Percentiles rank a stretch among this genome's conserved stretches.
These are phyloP conservation scores for Heteromurus nitidus DNA, from an alignment of 2,888 invertebrate species.

Conservation along the genomic window DNA sequence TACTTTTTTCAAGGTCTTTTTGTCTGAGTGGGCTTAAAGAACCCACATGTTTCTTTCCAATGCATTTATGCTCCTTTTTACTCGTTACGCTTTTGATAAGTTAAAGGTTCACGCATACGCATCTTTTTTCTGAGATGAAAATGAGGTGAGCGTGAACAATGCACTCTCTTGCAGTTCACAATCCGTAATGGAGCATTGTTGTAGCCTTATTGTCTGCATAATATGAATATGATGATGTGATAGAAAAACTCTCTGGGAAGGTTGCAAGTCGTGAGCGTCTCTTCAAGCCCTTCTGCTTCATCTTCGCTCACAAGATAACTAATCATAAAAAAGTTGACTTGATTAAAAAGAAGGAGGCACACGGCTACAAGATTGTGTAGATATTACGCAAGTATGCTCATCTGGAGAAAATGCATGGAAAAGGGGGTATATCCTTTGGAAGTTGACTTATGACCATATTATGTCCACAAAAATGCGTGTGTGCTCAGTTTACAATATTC, in stretches of 20 bases:
- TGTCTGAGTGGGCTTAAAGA: slow-evolving; percentile 43
- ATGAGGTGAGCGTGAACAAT: slow-evolving; percentile 62
- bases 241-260: too few relatives aligned
- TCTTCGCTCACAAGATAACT: slow-evolving; percentile 20
- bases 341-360: slow-evolving; percentile 41
- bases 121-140: too few relatives aligned
- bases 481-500: too few relatives aligned
- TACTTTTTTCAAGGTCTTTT: slow-evolving; percentile 60
- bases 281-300: not conserved
- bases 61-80: slow-evolving; percentile 31
- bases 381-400: not conserved
- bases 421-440: slow-evolving; percentile 19
- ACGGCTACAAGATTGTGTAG: slow-evolving; percentile 6
- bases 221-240: too few relatives aligned
- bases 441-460: slow-evolving; percentile 59
- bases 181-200: too few relatives aligned
- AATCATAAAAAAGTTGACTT: slow-evolving; percentile 46
- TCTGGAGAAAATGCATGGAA: not conserved
- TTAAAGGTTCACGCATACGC: too few relatives aligned
- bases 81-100: slow-evolving; percentile 53
- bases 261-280: slow-evolving; percentile 19
- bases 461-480: slow-evolving; percentile 50
- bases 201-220: too few relatives aligned
- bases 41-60: slow-evolving; percentile 12
- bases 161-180: too few relatives aligned